Percentiles rank a stretch among this genome's conserved stretches.
phyloP scores from a whole-genome alignment of 2,797 vertebrate genomes.

The Pseudochirops cupreus region DNA sequence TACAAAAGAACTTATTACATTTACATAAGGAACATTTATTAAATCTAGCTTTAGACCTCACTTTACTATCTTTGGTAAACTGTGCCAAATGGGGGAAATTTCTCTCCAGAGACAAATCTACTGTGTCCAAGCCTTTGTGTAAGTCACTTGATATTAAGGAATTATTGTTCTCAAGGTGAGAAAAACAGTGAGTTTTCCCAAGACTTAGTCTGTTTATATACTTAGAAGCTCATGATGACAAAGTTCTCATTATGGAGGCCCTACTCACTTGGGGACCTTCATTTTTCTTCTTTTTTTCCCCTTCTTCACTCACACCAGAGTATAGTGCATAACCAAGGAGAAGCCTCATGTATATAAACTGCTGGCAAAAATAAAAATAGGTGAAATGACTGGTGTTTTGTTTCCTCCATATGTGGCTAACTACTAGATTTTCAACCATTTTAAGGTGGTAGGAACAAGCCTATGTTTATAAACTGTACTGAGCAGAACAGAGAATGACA shows the following conservation, averaged over 20 bases:
- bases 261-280: background rate
- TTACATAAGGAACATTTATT: background rate
- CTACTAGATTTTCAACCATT: background rate
- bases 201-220: background rate
- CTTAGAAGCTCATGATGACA: background rate
- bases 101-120: background rate
- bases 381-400: background rate
- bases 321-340: background rate
- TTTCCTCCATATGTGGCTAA: background rate
- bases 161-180: background rate
- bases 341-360: background rate
- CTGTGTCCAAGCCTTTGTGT: background rate
- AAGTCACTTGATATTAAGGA: background rate
- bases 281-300: background rate
- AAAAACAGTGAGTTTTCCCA: background rate
- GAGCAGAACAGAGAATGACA: background rate
- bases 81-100: background rate
- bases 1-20: background rate
- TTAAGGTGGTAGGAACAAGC: background rate
- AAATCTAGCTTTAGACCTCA: background rate
- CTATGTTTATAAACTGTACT: background rate
- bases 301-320: background rate
- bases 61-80: background rate
- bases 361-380: background rate
- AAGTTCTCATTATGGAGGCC: background rate